Evolutionary conservation across 2,888 invertebrate species (phyloP).

Genomic region (Pecten maximus): DNA sequence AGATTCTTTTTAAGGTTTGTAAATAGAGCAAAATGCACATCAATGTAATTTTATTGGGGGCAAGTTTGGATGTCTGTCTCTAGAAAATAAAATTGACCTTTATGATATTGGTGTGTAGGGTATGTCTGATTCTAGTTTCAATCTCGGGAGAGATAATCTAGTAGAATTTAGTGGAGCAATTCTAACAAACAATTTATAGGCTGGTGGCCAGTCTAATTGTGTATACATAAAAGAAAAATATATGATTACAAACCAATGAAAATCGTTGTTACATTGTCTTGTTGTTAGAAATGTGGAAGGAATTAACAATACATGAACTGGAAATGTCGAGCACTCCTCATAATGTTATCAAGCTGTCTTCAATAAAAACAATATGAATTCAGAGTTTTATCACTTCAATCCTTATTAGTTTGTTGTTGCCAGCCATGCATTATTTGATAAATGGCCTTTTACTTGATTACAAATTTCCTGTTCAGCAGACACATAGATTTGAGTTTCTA

Average conservation of each 20-base stretch:
- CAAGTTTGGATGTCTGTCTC: too few species aligned
- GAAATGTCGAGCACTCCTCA: not conserved
- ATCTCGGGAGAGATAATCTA: too few species aligned
- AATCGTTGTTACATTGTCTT: not conserved
- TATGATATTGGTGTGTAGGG: too few species aligned
- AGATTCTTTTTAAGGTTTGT: too few species aligned
- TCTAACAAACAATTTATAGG: too few species aligned
- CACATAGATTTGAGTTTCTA: slow-evolving; percentile 5
- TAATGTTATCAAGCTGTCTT: not conserved
- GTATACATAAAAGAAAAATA: not conserved
- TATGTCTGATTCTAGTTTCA: too few species aligned
- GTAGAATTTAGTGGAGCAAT: too few species aligned
- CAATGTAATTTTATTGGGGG: too few species aligned
- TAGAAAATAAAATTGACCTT: too few species aligned
- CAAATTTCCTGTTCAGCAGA: slow-evolving; percentile 1
- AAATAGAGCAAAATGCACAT: too few species aligned
- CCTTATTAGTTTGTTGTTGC: not conserved
- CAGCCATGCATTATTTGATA: not conserved
- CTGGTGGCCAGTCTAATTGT: too few species aligned
- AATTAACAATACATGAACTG: not conserved
- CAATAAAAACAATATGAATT: not conserved
- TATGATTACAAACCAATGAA: not conserved
- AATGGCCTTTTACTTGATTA: not conserved
- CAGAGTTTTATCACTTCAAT: not conserved
- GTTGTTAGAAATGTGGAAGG: not conserved